Percentiles rank a stretch among this genome's conserved stretches.
Conservation (phyloP, 2,797 vertebrate genomes). For the Sebastes hubbsi region DNA sequence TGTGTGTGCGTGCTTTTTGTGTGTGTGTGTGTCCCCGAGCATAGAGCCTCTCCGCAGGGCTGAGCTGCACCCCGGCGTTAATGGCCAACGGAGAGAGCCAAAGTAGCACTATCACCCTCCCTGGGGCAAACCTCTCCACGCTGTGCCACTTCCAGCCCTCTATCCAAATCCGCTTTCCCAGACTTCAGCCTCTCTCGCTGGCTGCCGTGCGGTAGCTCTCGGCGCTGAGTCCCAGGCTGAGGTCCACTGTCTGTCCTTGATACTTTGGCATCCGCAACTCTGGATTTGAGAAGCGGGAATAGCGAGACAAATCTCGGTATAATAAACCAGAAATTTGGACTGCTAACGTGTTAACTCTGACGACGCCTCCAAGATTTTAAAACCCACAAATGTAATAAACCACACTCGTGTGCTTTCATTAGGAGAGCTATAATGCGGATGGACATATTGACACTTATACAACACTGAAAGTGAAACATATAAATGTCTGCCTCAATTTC, state of each 20-base stretch:
- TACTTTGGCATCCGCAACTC: conserved; percentile 22
- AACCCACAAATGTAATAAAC: neutral
- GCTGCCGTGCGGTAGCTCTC: conserved; percentile 27
- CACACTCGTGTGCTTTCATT: neutral
- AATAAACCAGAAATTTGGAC: neutral
- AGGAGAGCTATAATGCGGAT: neutral
- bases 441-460: neutral
- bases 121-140: conserved; percentile 53
- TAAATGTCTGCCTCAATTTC: conserved; percentile 28
- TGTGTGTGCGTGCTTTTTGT: conserved; percentile 12
- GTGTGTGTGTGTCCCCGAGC: conserved; percentile 35
- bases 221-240: conserved; percentile 20
- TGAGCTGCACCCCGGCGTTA: conserved; percentile 49
- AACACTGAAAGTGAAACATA: conserved; percentile 20
- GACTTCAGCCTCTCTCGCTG: conserved; percentile 36
- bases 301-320: neutral
- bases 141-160: conserved; percentile 40
- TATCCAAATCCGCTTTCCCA: conserved; percentile 53
- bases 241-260: conserved; percentile 27
- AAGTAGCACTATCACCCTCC: conserved; percentile 59
- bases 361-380: neutral
- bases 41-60: conserved; percentile 36
- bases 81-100: conserved; percentile 64
- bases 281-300: conserved; percentile 24
- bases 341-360: no score